These are phyloP conservation scores for Euthynnus affinis DNA, from an alignment of 2,797 vertebrate genomes.

Conservation along the genomic window DNA sequence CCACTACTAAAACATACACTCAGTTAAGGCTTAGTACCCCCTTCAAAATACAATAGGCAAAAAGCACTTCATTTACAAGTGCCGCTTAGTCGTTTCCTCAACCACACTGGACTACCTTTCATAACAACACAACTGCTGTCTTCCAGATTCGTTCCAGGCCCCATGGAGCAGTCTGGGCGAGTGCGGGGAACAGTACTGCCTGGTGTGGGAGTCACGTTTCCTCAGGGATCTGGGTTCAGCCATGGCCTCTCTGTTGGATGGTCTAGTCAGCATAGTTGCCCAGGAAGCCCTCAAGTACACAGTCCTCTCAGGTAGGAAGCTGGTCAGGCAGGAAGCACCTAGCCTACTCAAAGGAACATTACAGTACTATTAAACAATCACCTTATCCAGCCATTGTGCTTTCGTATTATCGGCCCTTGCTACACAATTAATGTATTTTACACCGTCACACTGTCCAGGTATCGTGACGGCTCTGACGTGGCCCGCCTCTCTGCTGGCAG, in stretches of 20 bases:
- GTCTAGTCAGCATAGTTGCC: conserved; percentile 94
- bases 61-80: conserved; percentile 51
- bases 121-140: conserved; percentile 26
- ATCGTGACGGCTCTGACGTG: conserved; percentile 93
- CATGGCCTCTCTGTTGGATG: conserved; percentile 91
- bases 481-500: conserved; percentile 93
- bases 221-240: conserved; percentile 92
- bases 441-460: conserved; percentile 78
- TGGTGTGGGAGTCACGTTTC: conserved; percentile 97
- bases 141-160: conserved; percentile 89
- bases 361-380: background rate
- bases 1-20: conserved; percentile 14
- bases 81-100: conserved; percentile 16
- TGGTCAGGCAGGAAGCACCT: background rate
- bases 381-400: background rate
- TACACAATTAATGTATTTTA: background rate
- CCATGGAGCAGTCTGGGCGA: conserved; percentile 91
- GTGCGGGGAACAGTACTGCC: conserved; percentile 94
- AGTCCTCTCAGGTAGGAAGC: conserved; percentile 90
- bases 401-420: background rate
- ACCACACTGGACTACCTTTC: background rate
- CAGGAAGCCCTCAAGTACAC: conserved; percentile 98
- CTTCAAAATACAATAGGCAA: conserved; percentile 44
- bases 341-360: background rate
- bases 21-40: conserved; percentile 18